Conservation (phyloP, 2,113 vertebrate genomes). For the Dipodomys spectabilis region DNA sequence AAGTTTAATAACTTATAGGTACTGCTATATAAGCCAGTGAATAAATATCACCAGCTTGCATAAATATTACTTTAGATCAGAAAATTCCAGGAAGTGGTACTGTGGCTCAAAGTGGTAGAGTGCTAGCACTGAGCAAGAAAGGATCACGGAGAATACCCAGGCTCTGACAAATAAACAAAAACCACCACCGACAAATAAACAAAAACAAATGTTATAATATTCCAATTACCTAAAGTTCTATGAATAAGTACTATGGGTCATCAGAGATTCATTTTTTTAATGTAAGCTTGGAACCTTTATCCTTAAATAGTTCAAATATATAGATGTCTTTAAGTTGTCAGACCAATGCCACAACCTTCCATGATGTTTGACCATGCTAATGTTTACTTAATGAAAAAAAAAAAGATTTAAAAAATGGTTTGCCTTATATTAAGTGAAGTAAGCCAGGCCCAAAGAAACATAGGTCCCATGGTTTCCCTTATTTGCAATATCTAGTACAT, state of each 20-base stretch:
- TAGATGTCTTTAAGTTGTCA: conserved; percentile 35
- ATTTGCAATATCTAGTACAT: too few species aligned
- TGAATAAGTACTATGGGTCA: neutral
- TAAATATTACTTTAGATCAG: conserved; percentile 56
- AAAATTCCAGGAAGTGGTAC: neutral
- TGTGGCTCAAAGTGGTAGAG: too few species aligned
- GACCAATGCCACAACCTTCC: conserved; percentile 22
- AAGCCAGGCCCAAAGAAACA: too few species aligned
- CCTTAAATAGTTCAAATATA: conserved; percentile 1
- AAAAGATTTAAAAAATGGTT: too few species aligned
- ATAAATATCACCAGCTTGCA: conserved; percentile 31
- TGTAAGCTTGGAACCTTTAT: conserved; percentile 57
- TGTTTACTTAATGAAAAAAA: conserved; percentile 33
- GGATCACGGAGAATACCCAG: too few species aligned
- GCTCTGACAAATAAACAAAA: too few species aligned
- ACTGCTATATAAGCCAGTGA: conserved; percentile 6
- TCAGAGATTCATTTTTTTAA: conserved; percentile 61
- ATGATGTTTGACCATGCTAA: conserved; percentile 10
- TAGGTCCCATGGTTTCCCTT: too few species aligned
- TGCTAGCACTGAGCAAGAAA: too few species aligned
- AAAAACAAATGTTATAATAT: neutral
- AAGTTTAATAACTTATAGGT: neutral
- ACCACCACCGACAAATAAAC: too few species aligned
- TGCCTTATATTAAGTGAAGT: too few species aligned
- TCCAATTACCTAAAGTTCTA: conserved; percentile 1